Percentiles rank a stretch among this genome's conserved stretches.
Evolutionary conservation across 2,113 vertebrate species (phyloP).

Genomic region (Neoarius graeffei): DNA sequence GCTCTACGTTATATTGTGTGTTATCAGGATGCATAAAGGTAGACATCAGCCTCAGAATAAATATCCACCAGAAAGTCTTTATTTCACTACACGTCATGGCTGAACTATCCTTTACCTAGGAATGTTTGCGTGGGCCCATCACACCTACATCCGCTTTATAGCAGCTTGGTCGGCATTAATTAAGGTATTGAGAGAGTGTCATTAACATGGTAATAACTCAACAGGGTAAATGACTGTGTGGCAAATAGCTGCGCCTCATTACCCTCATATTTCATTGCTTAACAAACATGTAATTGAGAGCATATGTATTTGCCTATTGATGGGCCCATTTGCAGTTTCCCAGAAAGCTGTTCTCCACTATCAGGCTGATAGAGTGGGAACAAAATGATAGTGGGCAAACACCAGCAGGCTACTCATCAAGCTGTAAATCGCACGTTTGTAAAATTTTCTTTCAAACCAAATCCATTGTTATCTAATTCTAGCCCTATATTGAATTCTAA

Average conservation of each 20-base stretch:
- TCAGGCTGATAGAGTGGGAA: conserved; percentile 36
- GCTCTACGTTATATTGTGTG: not conserved
- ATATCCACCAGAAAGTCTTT: conserved; percentile 29
- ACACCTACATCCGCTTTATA: conserved; percentile 52
- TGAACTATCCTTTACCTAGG: conserved; percentile 40
- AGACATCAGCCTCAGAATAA: conserved; percentile 33
- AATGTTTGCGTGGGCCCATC: conserved; percentile 48
- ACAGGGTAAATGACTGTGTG: conserved; percentile 44
- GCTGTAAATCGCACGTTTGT: conserved; percentile 2
- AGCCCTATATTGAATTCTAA: not conserved
- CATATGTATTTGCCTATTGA: conserved; percentile 55
- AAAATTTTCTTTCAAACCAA: not conserved
- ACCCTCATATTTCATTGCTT: conserved; percentile 55
- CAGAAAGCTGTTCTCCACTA: conserved; percentile 28
- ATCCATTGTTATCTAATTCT: conserved; percentile 10
- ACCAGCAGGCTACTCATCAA: conserved; percentile 15
- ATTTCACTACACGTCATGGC: conserved; percentile 27
- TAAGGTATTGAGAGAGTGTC: conserved; percentile 57
- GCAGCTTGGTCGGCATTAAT: conserved; percentile 52
- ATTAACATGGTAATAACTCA: conserved; percentile 56
- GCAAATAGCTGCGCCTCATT: conserved; percentile 52
- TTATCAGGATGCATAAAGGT: not conserved
- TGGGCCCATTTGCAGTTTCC: conserved; percentile 48
- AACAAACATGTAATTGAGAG: conserved; percentile 59
- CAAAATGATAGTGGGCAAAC: conserved; percentile 30